Base-by-base conservation (phyloP, 2,797 vertebrate species). In the Malurus leucopterus region DNA sequence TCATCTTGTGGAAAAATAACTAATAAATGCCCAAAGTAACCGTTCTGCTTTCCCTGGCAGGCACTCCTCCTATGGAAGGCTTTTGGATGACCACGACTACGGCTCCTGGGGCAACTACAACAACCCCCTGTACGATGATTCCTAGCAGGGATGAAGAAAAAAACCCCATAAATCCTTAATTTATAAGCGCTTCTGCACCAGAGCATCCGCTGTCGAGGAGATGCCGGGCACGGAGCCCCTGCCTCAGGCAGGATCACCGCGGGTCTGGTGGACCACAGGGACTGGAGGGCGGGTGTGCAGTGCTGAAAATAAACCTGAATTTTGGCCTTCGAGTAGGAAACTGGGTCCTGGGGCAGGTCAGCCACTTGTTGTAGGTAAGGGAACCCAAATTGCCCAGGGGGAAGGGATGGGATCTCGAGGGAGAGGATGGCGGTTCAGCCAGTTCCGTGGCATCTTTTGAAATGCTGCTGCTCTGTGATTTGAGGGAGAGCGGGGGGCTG, bases 121-220 rank as follows among this genome's bases (percentile, higher is more conserved):
- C 96, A 99, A 99, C 92, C 98, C 98, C 21, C 97, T 99, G 68
- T 99, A 98, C 1, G 98, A 99, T 0, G 97, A 98, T 81, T 98
- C 97, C 95, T 98, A 97, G 97, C 94, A 55, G 86, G 76, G 90
- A 91, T 1, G 4, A 58, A 41, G 79, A 14, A 15, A 38, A 34
- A 27, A 50, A n/a, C 13, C 58, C 78, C 78, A 59, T 8, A 84
- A 57, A 34, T 68, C 86, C 76, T 93, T 96, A 96, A 96, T 97
- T 97, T 96, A 96, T 96, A 94, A 95, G 89, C 27, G 78, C 93
- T 96, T 96, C 84, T 65, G 91, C 93, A 92, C 94, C 96, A 96
- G 92, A 94, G 79, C 90, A 92, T 54, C 95, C 54, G 24, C 89
- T 88, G 90, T 76, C 18, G 32, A 84, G 86, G 78, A 90, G 86